These are phyloP conservation scores for Phalacrocorax aristotelis DNA, from an alignment of 2,113 vertebrate genomes.

Conservation along the genomic window DNA sequence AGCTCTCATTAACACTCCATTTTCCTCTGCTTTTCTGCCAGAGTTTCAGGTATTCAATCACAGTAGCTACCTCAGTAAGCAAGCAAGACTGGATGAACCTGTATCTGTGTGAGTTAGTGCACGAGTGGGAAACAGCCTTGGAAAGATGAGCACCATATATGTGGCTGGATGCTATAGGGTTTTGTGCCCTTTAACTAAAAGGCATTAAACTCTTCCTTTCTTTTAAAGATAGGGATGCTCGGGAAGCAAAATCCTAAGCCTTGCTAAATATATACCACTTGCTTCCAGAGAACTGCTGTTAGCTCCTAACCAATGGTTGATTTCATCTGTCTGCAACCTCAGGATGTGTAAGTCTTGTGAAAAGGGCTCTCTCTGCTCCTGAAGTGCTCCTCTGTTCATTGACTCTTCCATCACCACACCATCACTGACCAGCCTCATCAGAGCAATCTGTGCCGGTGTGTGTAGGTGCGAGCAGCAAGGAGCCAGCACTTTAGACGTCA, in stretches of 20 bases:
- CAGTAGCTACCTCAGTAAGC: not conserved
- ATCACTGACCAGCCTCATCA: not conserved
- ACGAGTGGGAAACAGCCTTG: not conserved
- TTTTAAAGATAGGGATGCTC: not conserved
- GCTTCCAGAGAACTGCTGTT: not conserved
- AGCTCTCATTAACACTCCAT: not conserved
- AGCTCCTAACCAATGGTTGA: not conserved
- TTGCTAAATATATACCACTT: not conserved
- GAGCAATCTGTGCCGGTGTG: not conserved
- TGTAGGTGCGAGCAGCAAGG: not conserved
- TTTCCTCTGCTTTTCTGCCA: not conserved
- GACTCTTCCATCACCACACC: not conserved
- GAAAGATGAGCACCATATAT: not conserved
- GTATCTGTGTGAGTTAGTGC: not conserved
- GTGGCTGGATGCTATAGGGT: not conserved
- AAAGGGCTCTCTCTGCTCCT: not conserved
- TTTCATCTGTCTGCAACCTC: not conserved
- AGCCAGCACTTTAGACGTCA: not conserved
- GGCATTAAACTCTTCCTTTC: not conserved
- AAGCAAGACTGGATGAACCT: not conserved
- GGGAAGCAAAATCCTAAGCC: not conserved
- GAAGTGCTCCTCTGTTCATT: not conserved
- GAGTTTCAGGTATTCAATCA: not conserved
- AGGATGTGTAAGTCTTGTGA: not conserved
- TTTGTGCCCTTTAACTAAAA: not conserved